Evolutionary conservation across 1,140 invertebrate species (phyloP).

Genomic region (Drosophila equinoxialis): DNA sequence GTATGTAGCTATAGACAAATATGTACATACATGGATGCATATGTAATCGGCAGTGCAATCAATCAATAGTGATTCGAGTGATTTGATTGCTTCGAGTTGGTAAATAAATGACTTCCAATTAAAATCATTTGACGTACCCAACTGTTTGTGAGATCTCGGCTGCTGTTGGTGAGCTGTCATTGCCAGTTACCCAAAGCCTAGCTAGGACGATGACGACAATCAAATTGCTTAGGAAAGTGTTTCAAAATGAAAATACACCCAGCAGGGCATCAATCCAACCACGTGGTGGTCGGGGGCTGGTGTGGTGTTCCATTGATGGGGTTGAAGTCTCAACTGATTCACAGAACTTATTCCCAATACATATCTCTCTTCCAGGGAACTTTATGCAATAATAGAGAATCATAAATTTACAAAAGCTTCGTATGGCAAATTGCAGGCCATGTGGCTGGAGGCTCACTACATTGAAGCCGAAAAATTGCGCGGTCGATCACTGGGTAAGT

Average conservation of each 20-base stretch:
- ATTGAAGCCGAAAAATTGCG: constrained; percentile 98
- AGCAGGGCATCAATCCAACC: constrained; percentile 19
- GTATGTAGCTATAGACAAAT: background rate
- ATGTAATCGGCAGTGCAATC: constrained; percentile 16
- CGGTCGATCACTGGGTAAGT: constrained; percentile 92
- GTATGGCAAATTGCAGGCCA: constrained; percentile 97
- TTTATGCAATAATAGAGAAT: constrained; percentile 97
- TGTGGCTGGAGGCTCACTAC: constrained; percentile 99
- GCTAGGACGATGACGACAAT: constrained; percentile 29
- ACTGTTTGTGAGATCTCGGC: constrained; percentile 15
- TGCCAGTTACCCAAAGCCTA: constrained; percentile 39
- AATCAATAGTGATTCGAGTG: constrained; percentile 30
- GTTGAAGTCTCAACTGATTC: constrained; percentile 22
- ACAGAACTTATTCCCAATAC: background rate
- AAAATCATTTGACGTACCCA: constrained; percentile 75
- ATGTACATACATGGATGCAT: constrained; percentile 22
- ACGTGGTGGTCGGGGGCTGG: constrained; percentile 19
- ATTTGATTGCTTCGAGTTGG: constrained; percentile 71
- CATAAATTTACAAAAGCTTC: constrained; percentile 98
- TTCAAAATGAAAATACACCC: constrained; percentile 73
- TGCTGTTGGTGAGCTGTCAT: constrained; percentile 52
- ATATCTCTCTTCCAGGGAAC: constrained; percentile 86
- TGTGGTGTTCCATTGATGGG: constrained; percentile 13
- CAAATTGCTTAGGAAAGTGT: constrained; percentile 73
- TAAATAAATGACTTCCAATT: constrained; percentile 79